Base-by-base conservation (phyloP, 2,797 vertebrate species). In the Spinus olivaceus region DNA sequence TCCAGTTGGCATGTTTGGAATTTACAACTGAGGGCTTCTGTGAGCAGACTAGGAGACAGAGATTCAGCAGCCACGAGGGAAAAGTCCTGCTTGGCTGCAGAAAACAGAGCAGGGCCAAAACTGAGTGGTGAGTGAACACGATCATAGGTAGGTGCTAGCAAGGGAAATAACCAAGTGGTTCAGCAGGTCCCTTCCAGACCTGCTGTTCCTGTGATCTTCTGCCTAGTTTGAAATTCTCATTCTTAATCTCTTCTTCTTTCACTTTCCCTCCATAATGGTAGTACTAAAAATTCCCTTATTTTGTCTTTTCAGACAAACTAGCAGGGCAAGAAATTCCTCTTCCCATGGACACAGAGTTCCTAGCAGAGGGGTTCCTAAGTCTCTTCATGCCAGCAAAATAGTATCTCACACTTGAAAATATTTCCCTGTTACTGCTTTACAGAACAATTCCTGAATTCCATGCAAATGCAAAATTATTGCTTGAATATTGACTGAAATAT, bases 61-160 rank as follows among this genome's bases (percentile, higher is more conserved):
- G 14, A 47, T 73, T 89, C 57, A 41, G 77, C 86, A 94, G 20
- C 15, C 47, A 60, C 23, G 42, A 81, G 25, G 18, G 76, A 33
- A 71, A 87, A 41, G 39, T 80, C 42, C 65, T 39, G 3, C 46
- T 74, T 59, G 69, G 37, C 37, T 86, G 41, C 69, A 81, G 41
- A 33, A 72, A 67, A 50, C 25, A 59, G 18, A 18, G 17, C 20
- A 59, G 41, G 46, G 39, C 23, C 50, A 76, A 88, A 74, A 32
- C 13, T 1, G 1, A 17, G 30, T 46, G 24, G 16, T 27, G 33
- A 50, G 41, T 22, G 6, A 42, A 49, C 27, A 46, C 0, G 0
- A 24, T 11, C 3, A 0, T 14, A 30, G 5, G 27, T 28, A 22
- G 57, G 18, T 50, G 9, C 20, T 49, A 22, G 25, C 18, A 63